A percentile compares a stretch with the other conserved stretches of the same genome.
Evolutionary conservation across 2,888 invertebrate genomes (phyloP).

Genomic region (Pammene fasciana): DNA sequence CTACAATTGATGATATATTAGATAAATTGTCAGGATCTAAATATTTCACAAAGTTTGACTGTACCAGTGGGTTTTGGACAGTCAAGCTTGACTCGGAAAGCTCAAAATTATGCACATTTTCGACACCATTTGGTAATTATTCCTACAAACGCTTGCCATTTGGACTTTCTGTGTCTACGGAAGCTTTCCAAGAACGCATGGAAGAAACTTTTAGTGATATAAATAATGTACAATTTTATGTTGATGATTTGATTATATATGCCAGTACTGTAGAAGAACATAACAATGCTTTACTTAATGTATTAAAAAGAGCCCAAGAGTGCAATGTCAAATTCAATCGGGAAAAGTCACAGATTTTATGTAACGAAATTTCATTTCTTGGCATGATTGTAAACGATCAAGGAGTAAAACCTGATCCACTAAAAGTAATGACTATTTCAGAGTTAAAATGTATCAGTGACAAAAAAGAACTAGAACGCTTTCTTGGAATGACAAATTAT

Average conservation of each 20-base stretch:
- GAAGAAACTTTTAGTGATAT: background rate
- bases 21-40: background rate
- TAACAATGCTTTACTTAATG: slow-evolving; percentile 4
- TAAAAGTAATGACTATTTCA: background rate
- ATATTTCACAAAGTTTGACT: background rate
- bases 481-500: too few relatives aligned
- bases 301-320: slow-evolving; percentile 1
- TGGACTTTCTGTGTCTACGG: background rate
- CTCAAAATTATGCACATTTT: background rate
- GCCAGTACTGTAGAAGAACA: background rate
- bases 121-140: too few relatives aligned
- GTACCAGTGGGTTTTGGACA: too few relatives aligned
- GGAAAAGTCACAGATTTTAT: background rate
- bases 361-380: too few relatives aligned
- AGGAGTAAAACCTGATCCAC: slow-evolving; percentile 1
- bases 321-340: slow-evolving; percentile 1
- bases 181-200: slow-evolving; percentile 1
- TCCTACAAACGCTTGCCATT: background rate
- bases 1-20: background rate
- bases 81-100: background rate
- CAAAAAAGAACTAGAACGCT: slow-evolving; percentile 5
- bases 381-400: background rate
- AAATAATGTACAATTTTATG: background rate
- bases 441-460: background rate
- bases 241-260: slow-evolving; percentile 1